Conservation (phyloP, 2,888 invertebrate species). For the Stegana nigrithorax region DNA sequence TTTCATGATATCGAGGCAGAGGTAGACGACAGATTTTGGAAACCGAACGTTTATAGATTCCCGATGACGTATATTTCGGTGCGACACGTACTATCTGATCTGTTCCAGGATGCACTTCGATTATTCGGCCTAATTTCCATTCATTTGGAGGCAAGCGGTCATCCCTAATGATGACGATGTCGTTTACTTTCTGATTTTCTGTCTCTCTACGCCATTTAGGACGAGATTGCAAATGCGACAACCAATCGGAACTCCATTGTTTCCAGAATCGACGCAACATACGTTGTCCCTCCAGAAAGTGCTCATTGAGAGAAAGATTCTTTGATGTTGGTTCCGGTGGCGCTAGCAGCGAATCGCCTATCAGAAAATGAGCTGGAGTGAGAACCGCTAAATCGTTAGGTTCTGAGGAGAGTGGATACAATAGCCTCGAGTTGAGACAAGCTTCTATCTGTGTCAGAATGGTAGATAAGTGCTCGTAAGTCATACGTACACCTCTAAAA, state of each 20-base stretch:
- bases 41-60: constrained; percentile 22
- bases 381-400: neutral
- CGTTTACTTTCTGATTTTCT: constrained; percentile 20
- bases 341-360: neutral
- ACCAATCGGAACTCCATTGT: constrained; percentile 29
- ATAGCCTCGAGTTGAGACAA: neutral
- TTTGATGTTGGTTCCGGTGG: neutral
- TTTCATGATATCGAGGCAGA: no score
- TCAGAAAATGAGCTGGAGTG: constrained; percentile 2
- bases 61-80: constrained; percentile 18
- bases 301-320: neutral
- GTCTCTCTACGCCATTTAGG: constrained; percentile 27
- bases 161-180: constrained; percentile 16
- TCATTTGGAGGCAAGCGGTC: constrained; percentile 18
- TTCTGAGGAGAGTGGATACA: neutral
- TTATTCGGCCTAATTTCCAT: constrained; percentile 27
- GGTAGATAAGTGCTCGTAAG: neutral
- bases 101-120: constrained; percentile 29
- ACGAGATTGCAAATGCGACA: constrained; percentile 32
- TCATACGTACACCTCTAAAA: neutral
- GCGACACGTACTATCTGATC: constrained; percentile 28
- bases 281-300: neutral
- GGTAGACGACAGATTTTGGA: constrained; percentile 24
- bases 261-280: constrained; percentile 27
- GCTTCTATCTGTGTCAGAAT: neutral